Evolutionary conservation across 2,888 invertebrate species (phyloP), one percentile per base, ranked within the genome.

Genomic region (Caradrina kadenii): DNA sequence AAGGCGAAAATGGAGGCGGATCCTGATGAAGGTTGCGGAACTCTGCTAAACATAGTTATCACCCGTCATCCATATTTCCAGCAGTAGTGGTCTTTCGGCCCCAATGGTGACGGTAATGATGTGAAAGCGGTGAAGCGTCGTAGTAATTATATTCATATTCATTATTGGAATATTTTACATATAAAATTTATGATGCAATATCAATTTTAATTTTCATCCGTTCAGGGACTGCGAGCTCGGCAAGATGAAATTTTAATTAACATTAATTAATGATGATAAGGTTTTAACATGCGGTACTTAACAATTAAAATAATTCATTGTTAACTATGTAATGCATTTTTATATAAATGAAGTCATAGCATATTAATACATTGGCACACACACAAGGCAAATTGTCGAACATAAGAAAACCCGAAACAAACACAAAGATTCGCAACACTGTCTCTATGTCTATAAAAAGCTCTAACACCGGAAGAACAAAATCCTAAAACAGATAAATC

Each of bases 171-270:
- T 62, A 54, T 35, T 62, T 76, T 11, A 58, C 39, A 53, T 22
- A 19, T 62, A 49, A 73, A 62, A 54, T 54, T 42, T 48, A 72
- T 52, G 39, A 15, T 56, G 26, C 49, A 45, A 59, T 77, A 35
- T 62, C n/a, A 63, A 48, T 71, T 74, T 56, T 22, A 52, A 60
- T 42, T 31, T 42, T 2, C 22, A 50, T 59, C 61, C 58, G 60
- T 69, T 55, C 75, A 68, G 69, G 26, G 61, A 45, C 59, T 19
- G 22, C 21, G 42, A 21, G 79, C 22, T 61, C 39, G 21, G 56
- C 74, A 52, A 79, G 45, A 58, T 58, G 48, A 53, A 59, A 69
- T 52, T 56, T 58, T 59, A 62, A 74, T 79, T 64, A 75, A 48
- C 56, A 59, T 79, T 59, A 53, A 76, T 79, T 74, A 68, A 62